phyloP scores from a whole-genome alignment of 2,113 vertebrate species.

The Archilochus colubris region DNA sequence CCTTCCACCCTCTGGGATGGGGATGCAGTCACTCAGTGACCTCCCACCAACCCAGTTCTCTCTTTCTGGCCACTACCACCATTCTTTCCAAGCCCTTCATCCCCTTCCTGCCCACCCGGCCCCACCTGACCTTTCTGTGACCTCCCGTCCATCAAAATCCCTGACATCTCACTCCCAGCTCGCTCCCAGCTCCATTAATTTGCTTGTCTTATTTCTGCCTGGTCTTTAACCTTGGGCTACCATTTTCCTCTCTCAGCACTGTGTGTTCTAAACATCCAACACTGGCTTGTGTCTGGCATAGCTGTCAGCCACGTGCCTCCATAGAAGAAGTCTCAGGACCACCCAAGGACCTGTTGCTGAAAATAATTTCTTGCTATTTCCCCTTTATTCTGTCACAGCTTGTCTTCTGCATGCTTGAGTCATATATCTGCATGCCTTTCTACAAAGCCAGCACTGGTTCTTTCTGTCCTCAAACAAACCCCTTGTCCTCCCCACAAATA shows the following conservation, averaged over 20 bases:
- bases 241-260: not conserved
- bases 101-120: not conserved
- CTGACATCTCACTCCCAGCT: not conserved
- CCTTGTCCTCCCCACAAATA: not conserved
- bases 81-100: not conserved
- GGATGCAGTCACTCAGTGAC: not conserved
- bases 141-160: not conserved
- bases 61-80: not conserved
- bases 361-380: constrained; percentile 7
- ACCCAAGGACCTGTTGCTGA: not conserved
- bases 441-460: not conserved
- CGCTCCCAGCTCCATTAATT: not conserved
- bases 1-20: not conserved
- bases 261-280: not conserved
- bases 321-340: not conserved
- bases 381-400: not conserved
- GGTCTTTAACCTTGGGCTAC: not conserved
- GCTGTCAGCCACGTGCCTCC: not conserved
- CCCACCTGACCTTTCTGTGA: constrained; percentile 33
- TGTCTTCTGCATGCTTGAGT: not conserved
- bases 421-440: not conserved
- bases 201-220: not conserved
- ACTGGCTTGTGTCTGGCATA: not conserved
- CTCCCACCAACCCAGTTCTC: not conserved
- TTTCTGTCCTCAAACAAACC: not conserved